Percentiles rank a stretch among this genome's conserved stretches.
These are phyloP conservation scores for Rattus norvegicus DNA, from an alignment of 2,113 vertebrate genomes.

Conservation along the genomic window GRCr8 NC_086025.1:136430501-136431000, in stretches of 20 bases:
- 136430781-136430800: too few relatives aligned
- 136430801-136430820: too few relatives aligned
- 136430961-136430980: neutral
- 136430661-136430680: constrained; percentile 16
- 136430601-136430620: neutral
- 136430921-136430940: neutral
- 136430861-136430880: neutral
- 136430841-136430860: neutral
- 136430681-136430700: constrained; percentile 23
- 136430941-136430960: too few relatives aligned
- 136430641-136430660: neutral
- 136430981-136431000: neutral
- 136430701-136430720: constrained; percentile 39
- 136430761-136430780: too few relatives aligned
- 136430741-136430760: constrained; percentile 12
- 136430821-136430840: too few relatives aligned
- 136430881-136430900: neutral
- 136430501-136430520: neutral
- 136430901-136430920: neutral
- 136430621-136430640: neutral
- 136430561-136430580: neutral
- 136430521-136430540: neutral
- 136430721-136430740: neutral
- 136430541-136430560: neutral
- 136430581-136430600: neutral